Base-by-base conservation (phyloP, 1,140 invertebrate genomes). In the Platorchestia sp. region DNA sequence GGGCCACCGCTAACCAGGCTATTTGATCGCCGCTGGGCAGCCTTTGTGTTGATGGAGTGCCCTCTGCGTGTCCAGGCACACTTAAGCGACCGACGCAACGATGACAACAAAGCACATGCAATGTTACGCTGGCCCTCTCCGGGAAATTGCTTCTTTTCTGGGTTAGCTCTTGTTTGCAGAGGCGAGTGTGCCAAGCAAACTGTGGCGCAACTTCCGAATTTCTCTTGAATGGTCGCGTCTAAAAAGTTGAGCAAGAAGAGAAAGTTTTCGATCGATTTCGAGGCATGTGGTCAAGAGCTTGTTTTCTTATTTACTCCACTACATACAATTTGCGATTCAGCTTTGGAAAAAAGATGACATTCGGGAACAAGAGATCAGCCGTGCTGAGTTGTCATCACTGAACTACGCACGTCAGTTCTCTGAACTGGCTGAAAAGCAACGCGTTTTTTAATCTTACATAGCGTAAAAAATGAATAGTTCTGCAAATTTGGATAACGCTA, bases 131-230 rank as follows among this genome's bases (percentile, higher is more conserved):
- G 87, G 19, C 87, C 3, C 41, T 90, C 36, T 16, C 5, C 7
- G 87, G 19, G 44, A 42, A 90, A 90, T 90, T 90, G 41, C 87
- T 7, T 42, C 87, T 90, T 90, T 90, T 90, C 87, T 90, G 41
- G 87, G 87, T 90, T 90, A 90, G 41, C 44, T 90, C 41, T 22
- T 90, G 87, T 90, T 90, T 42, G 87, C 10, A 90, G 41, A 90
- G 87, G 10, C 87, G 44, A 90, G 87, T 90, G 87, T 90, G 87
- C 87, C 41, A 41, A 90, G 41, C 87, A 90, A 90, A 90, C 87
- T 90, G 87, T 90, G 87, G 19, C 42, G 87, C 87, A 90, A 90
- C 87, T 42, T 90, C 87, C 87, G 41, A 90, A 90, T 43, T 90
- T 90, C 87, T 90, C 87, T 90, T 44, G 87, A 42, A 42, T 22